Evolutionary conservation across 2,888 invertebrate genomes (phyloP), one percentile per base, ranked within the genome.

Genomic region (Hypselothyrea guttata): DNA sequence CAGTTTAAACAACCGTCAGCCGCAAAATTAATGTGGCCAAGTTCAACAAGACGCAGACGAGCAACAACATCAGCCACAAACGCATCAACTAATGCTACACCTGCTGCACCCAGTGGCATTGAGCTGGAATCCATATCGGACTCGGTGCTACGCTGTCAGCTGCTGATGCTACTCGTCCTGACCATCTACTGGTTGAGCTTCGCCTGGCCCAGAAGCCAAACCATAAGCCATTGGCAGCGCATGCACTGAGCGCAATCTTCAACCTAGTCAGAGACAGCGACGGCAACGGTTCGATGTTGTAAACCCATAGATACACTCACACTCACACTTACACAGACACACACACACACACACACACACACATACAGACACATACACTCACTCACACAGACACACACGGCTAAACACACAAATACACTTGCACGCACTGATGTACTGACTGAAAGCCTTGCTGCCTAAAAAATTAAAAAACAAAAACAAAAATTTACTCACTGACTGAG

Each of bases 401-500:
- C 41, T 38, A 42, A 35, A 57, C 9, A 37, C 4, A 27, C 9
- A 16, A 9, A 35, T 41, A 55, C 60, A 64, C 28, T 61, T 49
- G 46, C 42, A 53, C 60, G 76, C 75, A 82, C 82, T 84, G 84
- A 79, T 73, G 82, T 75, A 82, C 78, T 79, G 79, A 79, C 79
- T 79, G 79, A 79, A 82, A 71, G 79, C 79, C 79, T 84, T 72
- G 79, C 82, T 79, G 79, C 79, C 79, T 79, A 84, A 71, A 64
- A 15, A 52, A 27, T 3, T 16, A 57, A 1, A 7, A 34, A 34
- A 34, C 7, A 2, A 42, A 54, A 49, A 77, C 77, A 62, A 58
- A 77, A 81, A 84, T 78, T 82, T 82, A 79, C 82, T 82, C 71
- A 84, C 83, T 84, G 84, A 81, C 79, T 84, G 79, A 81, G 79